A percentile compares a stretch with the other conserved stretches of the same genome.
Conservation (phyloP, 2,888 invertebrate species). For the Xestia c-nigrum region DNA sequence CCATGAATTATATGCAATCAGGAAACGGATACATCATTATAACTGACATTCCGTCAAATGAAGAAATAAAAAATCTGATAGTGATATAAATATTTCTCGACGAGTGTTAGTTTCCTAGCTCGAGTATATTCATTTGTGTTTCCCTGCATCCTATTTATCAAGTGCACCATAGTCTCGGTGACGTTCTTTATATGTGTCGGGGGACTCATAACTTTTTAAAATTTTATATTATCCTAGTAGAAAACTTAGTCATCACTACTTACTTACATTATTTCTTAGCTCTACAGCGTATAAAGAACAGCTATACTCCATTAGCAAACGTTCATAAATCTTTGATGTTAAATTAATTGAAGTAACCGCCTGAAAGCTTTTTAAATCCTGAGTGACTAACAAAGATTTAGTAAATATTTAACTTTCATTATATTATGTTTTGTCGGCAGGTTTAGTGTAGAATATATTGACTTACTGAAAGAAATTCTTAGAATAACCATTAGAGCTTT, state of each 20-base stretch:
- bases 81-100: slow-evolving; percentile 6
- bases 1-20: not conserved
- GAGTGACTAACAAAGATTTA: slow-evolving; percentile 4
- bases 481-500: not conserved
- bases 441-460: not conserved
- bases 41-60: not conserved
- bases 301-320: not conserved
- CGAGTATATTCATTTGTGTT: slow-evolving; percentile 26
- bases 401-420: not conserved
- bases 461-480: slow-evolving; percentile 7
- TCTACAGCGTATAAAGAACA: not conserved
- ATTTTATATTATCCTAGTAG: slow-evolving; percentile 36
- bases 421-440: slow-evolving; percentile 12
- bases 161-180: slow-evolving; percentile 26
- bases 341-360: slow-evolving; percentile 4
- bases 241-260: slow-evolving; percentile 11
- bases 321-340: slow-evolving; percentile 15
- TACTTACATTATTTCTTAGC: slow-evolving; percentile 2
- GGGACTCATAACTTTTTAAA: slow-evolving; percentile 47
- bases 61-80: slow-evolving; percentile 2
- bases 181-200: slow-evolving; percentile 47
- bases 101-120: slow-evolving; percentile 36
- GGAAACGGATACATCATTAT: not conserved
- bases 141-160: slow-evolving; percentile 45
- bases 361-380: slow-evolving; percentile 18